Evolutionary conservation across 1,140 invertebrate genomes (phyloP), one percentile per base, ranked within the genome.

Genomic region (Drosophila saltans): DNA sequence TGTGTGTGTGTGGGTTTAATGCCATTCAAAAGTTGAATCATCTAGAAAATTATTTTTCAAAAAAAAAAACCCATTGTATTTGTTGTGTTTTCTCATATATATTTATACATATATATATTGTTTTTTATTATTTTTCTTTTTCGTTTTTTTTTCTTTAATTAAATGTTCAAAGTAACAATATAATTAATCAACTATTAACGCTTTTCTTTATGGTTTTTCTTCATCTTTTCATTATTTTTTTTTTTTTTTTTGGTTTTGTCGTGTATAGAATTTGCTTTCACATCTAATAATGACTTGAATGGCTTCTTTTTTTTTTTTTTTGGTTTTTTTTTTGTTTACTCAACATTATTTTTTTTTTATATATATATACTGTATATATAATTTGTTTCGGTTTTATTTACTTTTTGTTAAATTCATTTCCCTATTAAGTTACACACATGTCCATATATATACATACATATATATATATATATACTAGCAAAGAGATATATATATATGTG

Each of bases 141-240:
- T 16, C 16, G 16, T 16, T 16, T 16, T 16, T 16, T 67, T 77
- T 56, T 52, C 66, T 81, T 76, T 78, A 83, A 74, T 88, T 82
- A 86, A 86, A 86, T 86, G 80, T 86, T 86, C 83, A 86, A 88
- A 86, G 83, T 86, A 86, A 86, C 83, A 86, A 86, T 86, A 86
- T 88, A 86, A 88, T 86, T 86, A 86, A 83, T 86, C 83, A 86
- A 86, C 83, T 86, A 86, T 86, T 86, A 88, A 86, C 83, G 83
- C 69, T 86, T 81, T 81, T 59, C 74, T 80, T 84, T 61, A 16
- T 30, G 28, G 28, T 58, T 33, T 33, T 60, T 48, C 40, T 64
- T 65, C 30, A 59, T 59, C 33, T 66, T 57, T 10, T 6, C 39
- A 43, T 62, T 10, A 55, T 56, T 65, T 43, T n/a, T 28, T 73